Base-by-base conservation (phyloP, 2,113 vertebrate genomes). In the Garra rufa region DNA sequence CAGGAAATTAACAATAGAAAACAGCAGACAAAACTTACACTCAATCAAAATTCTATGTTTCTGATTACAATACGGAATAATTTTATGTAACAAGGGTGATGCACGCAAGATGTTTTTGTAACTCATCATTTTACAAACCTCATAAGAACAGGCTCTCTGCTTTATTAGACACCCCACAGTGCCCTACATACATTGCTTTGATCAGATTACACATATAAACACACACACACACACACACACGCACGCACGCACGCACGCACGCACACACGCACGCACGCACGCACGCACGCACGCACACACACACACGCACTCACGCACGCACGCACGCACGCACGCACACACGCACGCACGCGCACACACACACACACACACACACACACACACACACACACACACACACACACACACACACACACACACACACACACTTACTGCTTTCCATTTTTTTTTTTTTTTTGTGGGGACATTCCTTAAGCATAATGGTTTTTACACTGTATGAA, bases 81-180 rank as follows among this genome's bases (percentile, higher is more conserved):
- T 95, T 97, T 95, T 96, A 96, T 97, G 96, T 97, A 97, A 97
- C 95, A 95, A 96, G 95, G 92, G 90, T 96, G 96, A 97, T 94
- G 95, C 97, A 97, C 92, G 92, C 94, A 95, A 96, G 96, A 96
- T 96, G 97, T 96, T 96, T 95, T 95, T 96, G 96, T 98, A 97
- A 98, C 97, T 97, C 96, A 97, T 96, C 95, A 95, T 95, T 98
- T 97, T 98, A 97, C 96, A 97, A 98, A 97, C 95, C 97, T 96
- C 96, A 96, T 98, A 97, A 98, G 96, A 95, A 95, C 86, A 91
- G 95, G 95, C 95, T 96, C 93, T 95, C 97, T 96, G 96, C 97
- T 98, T 99, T 99, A 99, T 98, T 99, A 97, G 98, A 95, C 95
- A 94, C 94, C 94, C 93, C 92, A 84, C 94, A 94, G 88, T 78